Evolutionary conservation across 2,797 vertebrate genomes (phyloP).

Genomic region (Gouania willdenowi): DNA sequence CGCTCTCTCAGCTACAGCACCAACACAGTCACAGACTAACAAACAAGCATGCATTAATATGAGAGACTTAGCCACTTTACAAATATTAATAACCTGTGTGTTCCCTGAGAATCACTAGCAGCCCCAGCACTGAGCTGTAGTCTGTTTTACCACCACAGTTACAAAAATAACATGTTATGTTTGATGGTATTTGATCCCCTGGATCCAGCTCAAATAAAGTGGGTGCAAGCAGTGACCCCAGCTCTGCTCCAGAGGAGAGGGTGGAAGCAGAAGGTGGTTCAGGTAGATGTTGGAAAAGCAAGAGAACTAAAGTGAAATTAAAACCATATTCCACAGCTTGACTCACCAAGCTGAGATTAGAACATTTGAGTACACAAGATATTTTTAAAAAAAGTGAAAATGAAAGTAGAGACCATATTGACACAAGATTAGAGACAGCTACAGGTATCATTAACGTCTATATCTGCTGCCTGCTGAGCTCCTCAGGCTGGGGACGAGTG

Average conservation of each 20-base stretch:
- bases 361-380: not conserved
- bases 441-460: conserved; percentile 25
- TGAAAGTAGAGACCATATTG: not conserved
- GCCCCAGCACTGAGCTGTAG: conserved; percentile 21
- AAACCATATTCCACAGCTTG: not conserved
- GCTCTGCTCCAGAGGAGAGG: conserved; percentile 28
- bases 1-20: no score
- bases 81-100: not conserved
- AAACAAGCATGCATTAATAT: no score
- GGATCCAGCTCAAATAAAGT: conserved; percentile 56
- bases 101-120: conserved; percentile 28
- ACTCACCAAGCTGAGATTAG: not conserved
- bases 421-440: not conserved
- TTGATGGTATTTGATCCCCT: conserved; percentile 59
- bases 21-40: no score
- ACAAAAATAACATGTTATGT: conserved; percentile 68
- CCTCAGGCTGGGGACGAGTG: conserved; percentile 33
- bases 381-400: not conserved
- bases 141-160: conserved; percentile 37
- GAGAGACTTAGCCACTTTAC: conserved; percentile 1
- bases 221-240: conserved; percentile 56
- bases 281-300: conserved; percentile 6
- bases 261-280: conserved; percentile 21
- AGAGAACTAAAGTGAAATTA: not conserved
- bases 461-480: conserved; percentile 21